A percentile compares a stretch with the other conserved stretches of the same genome.
Evolutionary conservation across 2,888 invertebrate genomes (phyloP).

Genomic region (Heterodera filipjevi): DNA sequence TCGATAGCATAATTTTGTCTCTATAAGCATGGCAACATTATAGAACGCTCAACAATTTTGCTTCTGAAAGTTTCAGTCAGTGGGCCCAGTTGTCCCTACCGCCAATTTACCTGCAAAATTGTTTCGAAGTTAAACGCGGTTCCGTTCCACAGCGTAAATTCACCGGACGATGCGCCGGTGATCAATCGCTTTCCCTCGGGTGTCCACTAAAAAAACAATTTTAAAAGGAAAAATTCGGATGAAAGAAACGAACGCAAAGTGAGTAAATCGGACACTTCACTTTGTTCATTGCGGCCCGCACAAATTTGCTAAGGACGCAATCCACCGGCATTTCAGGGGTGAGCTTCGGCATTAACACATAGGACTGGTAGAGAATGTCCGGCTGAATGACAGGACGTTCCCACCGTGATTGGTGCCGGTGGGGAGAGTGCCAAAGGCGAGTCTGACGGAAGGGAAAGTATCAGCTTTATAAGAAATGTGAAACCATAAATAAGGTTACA

Average conservation of each 20-base stretch:
- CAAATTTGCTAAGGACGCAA: constrained; percentile 85
- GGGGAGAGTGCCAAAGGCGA: constrained; percentile 89
- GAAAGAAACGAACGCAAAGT: constrained; percentile 74
- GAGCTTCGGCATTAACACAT: constrained; percentile 86
- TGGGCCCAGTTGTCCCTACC: too few relatives aligned
- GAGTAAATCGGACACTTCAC: constrained; percentile 99
- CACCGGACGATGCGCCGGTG: constrained; percentile 97
- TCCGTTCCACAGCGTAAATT: constrained; percentile 99
- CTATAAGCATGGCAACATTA: too few relatives aligned
- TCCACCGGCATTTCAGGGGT: constrained; percentile 93
- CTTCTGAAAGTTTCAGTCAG: too few relatives aligned
- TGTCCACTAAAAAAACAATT: constrained; percentile 77
- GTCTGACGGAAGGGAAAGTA: constrained; percentile 75
- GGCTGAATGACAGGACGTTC: constrained; percentile 88
- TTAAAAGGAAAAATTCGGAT: neutral
- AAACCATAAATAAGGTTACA: too few relatives aligned
- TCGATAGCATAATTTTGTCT: too few relatives aligned
- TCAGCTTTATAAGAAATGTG: too few relatives aligned
- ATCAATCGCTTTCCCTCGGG: constrained; percentile 96
- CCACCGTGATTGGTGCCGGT: constrained; percentile 91
- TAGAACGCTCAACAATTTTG: too few relatives aligned
- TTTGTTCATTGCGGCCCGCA: constrained; percentile 99
- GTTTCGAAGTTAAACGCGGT: constrained; percentile 99
- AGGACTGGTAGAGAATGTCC: constrained; percentile 81
- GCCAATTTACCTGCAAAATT: constrained; percentile 82